A percentile compares a stretch with the other conserved stretches of the same genome.
Conservation (phyloP, 1,140 invertebrate genomes). For the Stenopsyche tienmushanensis region DNA sequence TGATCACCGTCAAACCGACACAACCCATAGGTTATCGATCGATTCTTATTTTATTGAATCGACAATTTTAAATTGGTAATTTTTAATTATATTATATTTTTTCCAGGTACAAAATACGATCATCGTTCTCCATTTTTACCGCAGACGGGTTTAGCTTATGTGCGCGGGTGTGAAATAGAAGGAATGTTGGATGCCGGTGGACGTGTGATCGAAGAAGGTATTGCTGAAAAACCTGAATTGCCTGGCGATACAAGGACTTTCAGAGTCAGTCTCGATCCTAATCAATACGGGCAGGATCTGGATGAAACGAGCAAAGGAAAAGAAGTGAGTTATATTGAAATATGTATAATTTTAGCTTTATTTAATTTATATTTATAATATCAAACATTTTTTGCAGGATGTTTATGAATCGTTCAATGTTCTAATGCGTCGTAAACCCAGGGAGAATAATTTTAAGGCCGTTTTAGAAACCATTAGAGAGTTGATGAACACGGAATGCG, state of each 20-base stretch:
- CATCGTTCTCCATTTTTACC: constrained; percentile 81
- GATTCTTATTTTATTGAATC: background rate
- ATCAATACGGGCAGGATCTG: constrained; percentile 95
- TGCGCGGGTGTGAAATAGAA: constrained; percentile 97
- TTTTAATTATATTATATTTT: constrained; percentile 41
- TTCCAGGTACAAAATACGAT: constrained; percentile 74
- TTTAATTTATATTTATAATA: background rate
- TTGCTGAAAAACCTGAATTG: constrained; percentile 83
- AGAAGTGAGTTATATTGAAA: constrained; percentile 55
- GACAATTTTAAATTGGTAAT: constrained; percentile 10
- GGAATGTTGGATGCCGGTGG: constrained; percentile 97
- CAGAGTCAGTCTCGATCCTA: constrained; percentile 91
- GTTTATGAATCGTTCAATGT: constrained; percentile 98
- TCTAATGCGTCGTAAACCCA: constrained; percentile 94
- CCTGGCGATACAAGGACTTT: constrained; percentile 90
- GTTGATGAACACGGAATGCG: constrained; percentile 98
- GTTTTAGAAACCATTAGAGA: constrained; percentile 97
- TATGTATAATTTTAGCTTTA: background rate
- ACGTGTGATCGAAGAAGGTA: constrained; percentile 95
- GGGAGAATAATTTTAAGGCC: constrained; percentile 99
- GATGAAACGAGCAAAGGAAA: constrained; percentile 73
- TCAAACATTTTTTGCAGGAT: constrained; percentile 60
- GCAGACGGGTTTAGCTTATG: constrained; percentile 88
- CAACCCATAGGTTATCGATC: constrained; percentile 70
- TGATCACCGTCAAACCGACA: constrained; percentile 86